Base-by-base conservation (phyloP, 2,113 vertebrate genomes). In the Rattus norvegicus region DNA sequence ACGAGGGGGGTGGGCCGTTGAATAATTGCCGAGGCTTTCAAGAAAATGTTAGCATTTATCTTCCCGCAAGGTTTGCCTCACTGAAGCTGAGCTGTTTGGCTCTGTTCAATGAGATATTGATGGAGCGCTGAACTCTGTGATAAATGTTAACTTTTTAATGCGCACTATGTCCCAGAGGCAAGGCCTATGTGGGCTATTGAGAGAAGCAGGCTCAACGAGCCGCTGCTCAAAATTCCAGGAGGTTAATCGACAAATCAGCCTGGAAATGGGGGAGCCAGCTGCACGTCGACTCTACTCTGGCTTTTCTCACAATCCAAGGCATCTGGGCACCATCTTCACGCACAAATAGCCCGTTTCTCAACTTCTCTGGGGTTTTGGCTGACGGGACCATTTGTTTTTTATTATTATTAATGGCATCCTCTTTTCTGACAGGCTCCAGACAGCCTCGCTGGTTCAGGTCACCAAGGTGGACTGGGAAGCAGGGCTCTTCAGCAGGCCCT, bases 241-340 rank as follows among this genome's bases (percentile, higher is more conserved):
- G 97, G 96, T 96, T 97, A 97, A 97, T 92, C 92, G 93, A 84
- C 95, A 95, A 93, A 97, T 97, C 95, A 91, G 94, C 89, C 93
- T 28, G n/a, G 96, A 88, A 90, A 95, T 81, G 91, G 84, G 89
- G 96, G 56, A 93, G 84, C 69, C 98, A 97, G 97, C 97, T 97
- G 97, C 43, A 91, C 63, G 61, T 83, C 65, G 61, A 47, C 83
- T 91, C 59, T 61, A 75, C 76, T 52, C 83, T 69, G 26, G 63
- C 73, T 95, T 92, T 92, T 83, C 95, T 93, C 88, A 91, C 70
- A 72, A 80, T 63, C 84, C 83, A 69, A 94, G 96, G 95, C 97
- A 98, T 98, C 97, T 98, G 97, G 95, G 98, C n/a, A 96, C 97
- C 96, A 97, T 97, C 96, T 97, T 95, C 59, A 89, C 8, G 75